phyloP scores from a whole-genome alignment of 92 coral and sea anemone species.

The Phenganax marumi region DNA sequence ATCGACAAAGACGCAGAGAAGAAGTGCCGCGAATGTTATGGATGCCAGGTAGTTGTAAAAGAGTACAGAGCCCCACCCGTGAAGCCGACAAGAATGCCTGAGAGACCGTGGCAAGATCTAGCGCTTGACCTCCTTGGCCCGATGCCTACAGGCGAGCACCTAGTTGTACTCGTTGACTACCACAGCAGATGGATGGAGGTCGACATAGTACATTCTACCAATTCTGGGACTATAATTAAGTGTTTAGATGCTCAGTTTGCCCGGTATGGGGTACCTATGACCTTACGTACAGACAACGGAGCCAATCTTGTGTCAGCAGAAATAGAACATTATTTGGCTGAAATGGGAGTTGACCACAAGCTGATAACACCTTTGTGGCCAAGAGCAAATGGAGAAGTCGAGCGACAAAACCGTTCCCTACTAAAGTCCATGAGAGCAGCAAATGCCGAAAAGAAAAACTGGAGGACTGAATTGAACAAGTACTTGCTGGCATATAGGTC shows the following conservation, averaged over 20 bases:
- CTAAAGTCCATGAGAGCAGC: conserved; percentile 11
- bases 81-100: conserved; percentile 55
- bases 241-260: background rate
- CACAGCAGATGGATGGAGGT: background rate
- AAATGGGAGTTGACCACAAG: conserved; percentile 4
- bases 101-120: conserved; percentile 58
- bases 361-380: conserved; percentile 10
- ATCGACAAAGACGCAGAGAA: conserved; percentile 58
- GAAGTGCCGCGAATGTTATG: conserved; percentile 53
- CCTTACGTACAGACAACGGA: conserved; percentile 17
- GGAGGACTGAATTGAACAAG: conserved; percentile 1
- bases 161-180: conserved; percentile 18
- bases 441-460: conserved; percentile 1
- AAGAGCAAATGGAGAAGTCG: conserved; percentile 15
- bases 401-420: background rate
- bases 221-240: background rate
- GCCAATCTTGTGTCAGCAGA: background rate
- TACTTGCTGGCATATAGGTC: conserved; percentile 14
- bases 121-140: conserved; percentile 55
- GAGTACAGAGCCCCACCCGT: conserved; percentile 36
- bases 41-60: conserved; percentile 55
- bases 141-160: conserved; percentile 50
- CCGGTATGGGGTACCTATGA: background rate
- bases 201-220: background rate
- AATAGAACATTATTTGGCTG: conserved; percentile 14